Base-by-base conservation (phyloP, 2,888 invertebrate genomes). In the Thecocarcelia acutangulata region DNA sequence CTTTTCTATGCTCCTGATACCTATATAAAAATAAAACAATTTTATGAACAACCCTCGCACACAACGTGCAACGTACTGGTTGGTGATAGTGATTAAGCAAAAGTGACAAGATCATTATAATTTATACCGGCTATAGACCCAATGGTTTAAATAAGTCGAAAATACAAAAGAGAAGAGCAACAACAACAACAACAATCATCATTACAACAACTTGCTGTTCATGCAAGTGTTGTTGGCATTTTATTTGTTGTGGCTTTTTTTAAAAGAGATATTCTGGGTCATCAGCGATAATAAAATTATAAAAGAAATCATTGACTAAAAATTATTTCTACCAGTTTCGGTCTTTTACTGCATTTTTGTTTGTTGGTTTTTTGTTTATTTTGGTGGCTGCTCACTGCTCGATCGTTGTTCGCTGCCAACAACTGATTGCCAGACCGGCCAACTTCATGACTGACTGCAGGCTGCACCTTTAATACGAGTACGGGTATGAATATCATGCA, bases 21-120 rank as follows among this genome's bases (percentile, higher is more conserved):
- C 5, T 5, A 24, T 24, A 24, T 3, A 13, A 3, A 9, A 12
- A 21, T 13, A 13, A n/a, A n/a, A n/a, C 24, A 24, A 6, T 12
- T n/a, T 52, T 24, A 37, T 19, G 21, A 17, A 52, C 69, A 46
- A 24, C 56, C 78, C 50, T 37, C 72, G 72, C 1, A 76, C 56
- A 9, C 46, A 33, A 33, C 33, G 9, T 28, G 6, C 28, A 28
- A 33, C 33, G 9, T 33, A 33, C 33, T 9, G 46, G 42, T 44
- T 48, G 74, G 78, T 66, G 70, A 75, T 78, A 66, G 82, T 82
- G 78, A 82, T 82, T 82, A 78, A 82, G 78, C 74, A 82, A 78
- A 75, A 82, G 82, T 82, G 82, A 82, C 82, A 82, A 74, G 78
- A 82, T 82, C 66, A 70, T 74, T 82, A 75, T 82, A 78, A 66